Evolutionary conservation across 1,140 invertebrate species (phyloP).

Genomic region (Drosophila elegans): DNA sequence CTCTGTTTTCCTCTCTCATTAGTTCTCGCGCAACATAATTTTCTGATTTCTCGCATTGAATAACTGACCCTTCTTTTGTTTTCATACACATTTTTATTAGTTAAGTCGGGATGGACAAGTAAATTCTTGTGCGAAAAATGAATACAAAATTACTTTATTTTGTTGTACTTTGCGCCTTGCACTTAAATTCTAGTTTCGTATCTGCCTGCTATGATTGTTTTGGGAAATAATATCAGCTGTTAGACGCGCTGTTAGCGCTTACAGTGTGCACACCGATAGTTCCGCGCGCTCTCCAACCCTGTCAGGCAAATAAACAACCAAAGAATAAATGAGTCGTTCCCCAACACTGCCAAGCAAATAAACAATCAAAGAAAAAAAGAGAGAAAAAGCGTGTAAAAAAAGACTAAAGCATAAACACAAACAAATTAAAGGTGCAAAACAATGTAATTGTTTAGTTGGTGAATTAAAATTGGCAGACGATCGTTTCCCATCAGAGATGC

Average conservation of each 20-base stretch:
- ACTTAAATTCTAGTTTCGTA: constrained; percentile 32
- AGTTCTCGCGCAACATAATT: constrained; percentile 25
- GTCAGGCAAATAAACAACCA: constrained; percentile 3
- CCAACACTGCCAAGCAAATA: constrained; percentile 53
- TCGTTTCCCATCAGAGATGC: background rate
- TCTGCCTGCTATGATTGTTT: constrained; percentile 10
- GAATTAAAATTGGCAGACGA: constrained; percentile 28
- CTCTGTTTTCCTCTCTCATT: constrained; percentile 27
- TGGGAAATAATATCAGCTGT: constrained; percentile 57
- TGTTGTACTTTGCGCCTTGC: background rate
- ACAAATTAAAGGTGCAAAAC: constrained; percentile 35
- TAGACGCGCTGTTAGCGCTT: constrained; percentile 29
- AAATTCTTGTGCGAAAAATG: background rate
- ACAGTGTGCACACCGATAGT: constrained; percentile 46
- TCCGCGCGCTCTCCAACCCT: constrained; percentile 1
- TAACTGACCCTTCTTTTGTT: background rate
- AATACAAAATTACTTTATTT: background rate
- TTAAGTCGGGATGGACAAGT: background rate
- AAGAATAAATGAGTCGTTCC: background rate
- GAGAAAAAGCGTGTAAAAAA: constrained; percentile 55
- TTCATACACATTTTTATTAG: background rate
- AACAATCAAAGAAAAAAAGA: constrained; percentile 54
- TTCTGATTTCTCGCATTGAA: constrained; percentile 7
- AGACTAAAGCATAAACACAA: constrained; percentile 44
- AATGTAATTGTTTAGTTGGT: constrained; percentile 28